Base-by-base conservation (phyloP, 53 echinoderm and acorn worm genomes). In the Echinometra lucunter region DNA sequence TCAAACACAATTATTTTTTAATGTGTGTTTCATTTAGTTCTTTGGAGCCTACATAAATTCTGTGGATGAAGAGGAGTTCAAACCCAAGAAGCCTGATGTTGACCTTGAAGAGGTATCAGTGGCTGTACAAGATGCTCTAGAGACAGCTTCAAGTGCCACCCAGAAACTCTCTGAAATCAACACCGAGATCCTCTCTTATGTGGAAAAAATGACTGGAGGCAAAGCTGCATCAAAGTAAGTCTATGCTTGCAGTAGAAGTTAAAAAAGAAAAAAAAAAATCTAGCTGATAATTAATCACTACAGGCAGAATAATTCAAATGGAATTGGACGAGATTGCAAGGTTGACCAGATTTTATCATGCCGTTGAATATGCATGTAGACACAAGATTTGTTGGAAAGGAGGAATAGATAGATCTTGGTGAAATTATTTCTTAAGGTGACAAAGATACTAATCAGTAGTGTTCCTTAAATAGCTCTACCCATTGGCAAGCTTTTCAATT, bases 171-270 rank as follows among this genome's bases (percentile, higher is more conserved):
- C 96, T 49, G 99, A 99, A 9, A 99, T 99, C 75, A 98, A 98
- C 45, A 95, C 95, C 5, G 99, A 99, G 88, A 97, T 99, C 94
- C 96, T 98, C 47, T 95, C 96, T 4, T 97, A 97, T 81, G 98
- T 98, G 35, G 98, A 98, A 92, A 98, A 97, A 66, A 47, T 98
- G 80, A 96, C 96, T 10, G 98, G 97, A 42, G 98, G 98, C 74
- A 99, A 99, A 90, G 96, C 96, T 74, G 97, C 98, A 30, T 97
- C 99, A 37, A 99, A 99, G 99, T 98, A 95, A 97, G 98, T 49
- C 53, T 49, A 3, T 13, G 45, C 25, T 55, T 97, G 97, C 96
- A 96, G 97, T 66, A 97, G 97, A 78, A 97, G 8, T 56, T 56
- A 7, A 56, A 56, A 9, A 9, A 56, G 13, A 9, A 9, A 56